Conservation (phyloP, 2,888 invertebrate species). For the Euphydryas editha region DNA sequence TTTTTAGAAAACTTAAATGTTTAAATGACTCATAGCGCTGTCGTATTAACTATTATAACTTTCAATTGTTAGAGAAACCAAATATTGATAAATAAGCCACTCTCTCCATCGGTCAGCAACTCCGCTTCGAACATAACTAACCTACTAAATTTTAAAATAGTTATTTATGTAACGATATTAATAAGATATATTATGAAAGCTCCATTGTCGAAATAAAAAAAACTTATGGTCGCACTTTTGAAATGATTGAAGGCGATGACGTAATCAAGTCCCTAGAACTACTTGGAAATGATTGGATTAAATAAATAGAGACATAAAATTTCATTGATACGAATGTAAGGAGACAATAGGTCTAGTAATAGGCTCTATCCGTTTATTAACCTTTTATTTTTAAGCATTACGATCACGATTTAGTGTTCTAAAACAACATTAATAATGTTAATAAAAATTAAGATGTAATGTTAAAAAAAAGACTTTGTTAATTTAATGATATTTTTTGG, state of each 20-base stretch:
- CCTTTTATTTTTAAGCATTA: neutral
- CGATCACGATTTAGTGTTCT: neutral
- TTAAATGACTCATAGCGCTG: constrained; percentile 7
- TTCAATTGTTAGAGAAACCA: constrained; percentile 31
- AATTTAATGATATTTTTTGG: too few relatives aligned
- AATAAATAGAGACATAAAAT: neutral
- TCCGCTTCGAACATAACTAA: constrained; percentile 11
- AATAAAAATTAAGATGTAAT: constrained; percentile 1
- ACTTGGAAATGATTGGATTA: neutral
- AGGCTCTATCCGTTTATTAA: neutral
- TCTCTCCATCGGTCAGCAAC: constrained; percentile 22
- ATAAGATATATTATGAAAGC: constrained; percentile 5
- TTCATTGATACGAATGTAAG: neutral
- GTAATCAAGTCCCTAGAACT: neutral
- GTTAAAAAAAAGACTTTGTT: neutral
- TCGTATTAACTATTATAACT: constrained; percentile 19
- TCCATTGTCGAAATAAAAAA: neutral
- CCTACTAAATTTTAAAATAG: constrained; percentile 1
- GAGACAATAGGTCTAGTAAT: neutral
- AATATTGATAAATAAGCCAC: constrained; percentile 31
- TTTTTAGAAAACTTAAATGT: constrained; percentile 6
- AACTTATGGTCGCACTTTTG: neutral
- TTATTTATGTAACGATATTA: neutral
- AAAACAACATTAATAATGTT: neutral
- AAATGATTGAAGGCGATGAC: neutral